These are phyloP conservation scores for Diplolepis rosae DNA, from an alignment of 2,888 invertebrate species.

Conservation along the genomic window DNA sequence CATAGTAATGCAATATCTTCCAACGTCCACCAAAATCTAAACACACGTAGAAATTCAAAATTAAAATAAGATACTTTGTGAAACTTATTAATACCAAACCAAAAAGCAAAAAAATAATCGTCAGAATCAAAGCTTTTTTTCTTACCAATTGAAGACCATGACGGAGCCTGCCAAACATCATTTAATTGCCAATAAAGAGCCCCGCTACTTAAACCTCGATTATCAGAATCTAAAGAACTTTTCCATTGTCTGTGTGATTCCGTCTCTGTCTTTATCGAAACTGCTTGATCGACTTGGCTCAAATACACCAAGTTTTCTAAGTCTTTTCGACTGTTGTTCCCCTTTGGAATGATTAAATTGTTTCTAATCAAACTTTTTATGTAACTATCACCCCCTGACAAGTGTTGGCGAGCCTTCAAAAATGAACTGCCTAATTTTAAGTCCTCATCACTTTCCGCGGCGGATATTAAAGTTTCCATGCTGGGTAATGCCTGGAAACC, in stretches of 20 bases:
- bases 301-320: constrained; percentile 85
- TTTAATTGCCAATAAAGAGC: constrained; percentile 99
- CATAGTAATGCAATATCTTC: constrained; percentile 94
- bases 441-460: constrained; percentile 76
- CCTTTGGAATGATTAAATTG: constrained; percentile 79
- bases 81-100: too few relatives aligned
- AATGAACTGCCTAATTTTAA: constrained; percentile 77
- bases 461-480: constrained; percentile 79
- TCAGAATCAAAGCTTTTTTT: neutral
- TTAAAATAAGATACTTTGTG: neutral
- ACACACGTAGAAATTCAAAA: neutral
- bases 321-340: constrained; percentile 75
- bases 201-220: constrained; percentile 90
- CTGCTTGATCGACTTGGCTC: constrained; percentile 92
- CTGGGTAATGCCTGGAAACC: constrained; percentile 94
- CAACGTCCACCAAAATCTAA: constrained; percentile 85
- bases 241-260: constrained; percentile 85
- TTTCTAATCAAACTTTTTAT: constrained; percentile 79
- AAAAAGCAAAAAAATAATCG: neutral
- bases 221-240: constrained; percentile 73
- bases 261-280: constrained; percentile 89
- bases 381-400: constrained; percentile 81
- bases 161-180: constrained; percentile 97
- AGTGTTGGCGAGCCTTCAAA: constrained; percentile 90
- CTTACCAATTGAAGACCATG: constrained; percentile 92